These are phyloP conservation scores for Oscheius sp. DNA, from an alignment of 2,888 invertebrate species.

Conservation along the genomic window DNA sequence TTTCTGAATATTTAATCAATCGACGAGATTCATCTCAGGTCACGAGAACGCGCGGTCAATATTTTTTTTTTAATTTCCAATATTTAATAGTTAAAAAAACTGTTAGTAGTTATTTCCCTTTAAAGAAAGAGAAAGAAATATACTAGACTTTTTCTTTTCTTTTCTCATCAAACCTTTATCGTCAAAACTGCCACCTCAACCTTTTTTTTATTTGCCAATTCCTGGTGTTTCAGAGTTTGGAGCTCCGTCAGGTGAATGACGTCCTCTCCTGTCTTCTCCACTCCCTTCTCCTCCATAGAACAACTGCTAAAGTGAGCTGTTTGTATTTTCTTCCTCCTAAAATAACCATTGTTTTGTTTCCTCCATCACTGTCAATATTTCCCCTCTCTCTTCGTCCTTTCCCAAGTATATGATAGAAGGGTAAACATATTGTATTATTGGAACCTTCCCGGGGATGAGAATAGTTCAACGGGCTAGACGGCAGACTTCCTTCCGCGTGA, in stretches of 20 bases:
- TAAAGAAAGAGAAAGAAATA: no score
- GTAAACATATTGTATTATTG: no score
- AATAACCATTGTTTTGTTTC: neutral
- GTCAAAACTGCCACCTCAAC: neutral
- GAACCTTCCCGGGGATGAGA: no score
- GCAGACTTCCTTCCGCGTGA: slow-evolving; percentile 18
- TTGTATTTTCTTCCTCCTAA: neutral
- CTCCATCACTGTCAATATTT: slow-evolving; percentile 1
- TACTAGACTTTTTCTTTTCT: no score
- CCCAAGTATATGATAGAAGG: no score
- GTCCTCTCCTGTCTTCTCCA: slow-evolving; percentile 72
- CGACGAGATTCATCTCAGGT: no score
- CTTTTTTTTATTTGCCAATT: neutral
- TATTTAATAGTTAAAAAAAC: no score
- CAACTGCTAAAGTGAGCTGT: slow-evolving; percentile 72
- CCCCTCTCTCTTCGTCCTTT: neutral
- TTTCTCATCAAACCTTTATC: no score
- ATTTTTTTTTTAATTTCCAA: no score
- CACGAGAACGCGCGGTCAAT: no score
- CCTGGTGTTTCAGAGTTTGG: slow-evolving; percentile 70
- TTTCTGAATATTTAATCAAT: neutral
- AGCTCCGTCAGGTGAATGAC: slow-evolving; percentile 72
- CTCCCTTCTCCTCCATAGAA: slow-evolving; percentile 73
- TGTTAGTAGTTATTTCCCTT: no score
- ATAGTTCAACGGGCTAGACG: neutral